Evolutionary conservation across 1,140 invertebrate genomes (phyloP).

Genomic region (Papilio xuthus): DNA sequence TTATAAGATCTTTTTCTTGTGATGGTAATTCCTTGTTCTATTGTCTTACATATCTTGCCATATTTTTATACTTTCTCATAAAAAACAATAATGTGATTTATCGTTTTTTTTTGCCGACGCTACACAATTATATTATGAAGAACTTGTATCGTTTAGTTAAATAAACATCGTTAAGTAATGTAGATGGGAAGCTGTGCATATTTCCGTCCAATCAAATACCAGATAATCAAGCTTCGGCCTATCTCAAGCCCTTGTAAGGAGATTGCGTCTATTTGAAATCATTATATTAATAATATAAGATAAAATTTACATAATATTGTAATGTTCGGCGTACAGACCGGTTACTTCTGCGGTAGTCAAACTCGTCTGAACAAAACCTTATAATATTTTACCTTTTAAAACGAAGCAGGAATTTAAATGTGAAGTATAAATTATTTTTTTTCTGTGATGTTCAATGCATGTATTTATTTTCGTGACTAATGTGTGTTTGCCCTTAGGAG

Average conservation of each 20-base stretch:
- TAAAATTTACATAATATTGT: constrained; percentile 25
- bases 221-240: constrained; percentile 7
- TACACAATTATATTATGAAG: no score
- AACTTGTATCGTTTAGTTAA: neutral
- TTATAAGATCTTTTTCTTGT: no score
- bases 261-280: constrained; percentile 22
- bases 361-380: neutral
- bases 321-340: constrained; percentile 18
- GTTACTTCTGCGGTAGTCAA: neutral
- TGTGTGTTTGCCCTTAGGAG: no score
- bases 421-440: neutral
- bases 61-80: no score
- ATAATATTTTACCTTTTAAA: neutral
- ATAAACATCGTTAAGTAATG: constrained; percentile 1
- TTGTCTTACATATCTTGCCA: no score
- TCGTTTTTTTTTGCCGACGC: no score
- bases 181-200: neutral
- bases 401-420: neutral
- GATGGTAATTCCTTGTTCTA: no score
- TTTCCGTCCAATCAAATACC: neutral
- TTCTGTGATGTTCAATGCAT: neutral
- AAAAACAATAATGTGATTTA: no score
- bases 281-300: constrained; percentile 19
- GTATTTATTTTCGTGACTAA: neutral
- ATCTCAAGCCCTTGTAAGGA: constrained; percentile 28